Evolutionary conservation across 2,113 vertebrate species (phyloP).

Genomic region (Regulus satrapa): DNA sequence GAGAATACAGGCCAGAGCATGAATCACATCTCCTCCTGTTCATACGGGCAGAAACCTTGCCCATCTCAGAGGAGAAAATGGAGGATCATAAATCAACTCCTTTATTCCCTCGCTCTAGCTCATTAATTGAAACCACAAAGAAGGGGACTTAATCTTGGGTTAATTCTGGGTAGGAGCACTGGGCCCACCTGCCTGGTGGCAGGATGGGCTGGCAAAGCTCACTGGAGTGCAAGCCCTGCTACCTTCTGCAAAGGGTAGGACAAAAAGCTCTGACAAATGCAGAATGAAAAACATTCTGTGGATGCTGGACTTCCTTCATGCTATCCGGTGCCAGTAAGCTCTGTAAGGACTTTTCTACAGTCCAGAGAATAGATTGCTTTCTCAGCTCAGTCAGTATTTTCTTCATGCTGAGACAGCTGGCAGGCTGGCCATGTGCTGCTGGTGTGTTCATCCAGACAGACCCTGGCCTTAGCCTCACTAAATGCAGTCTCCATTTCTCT

Average conservation of each 20-base stretch:
- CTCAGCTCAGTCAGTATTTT: neutral
- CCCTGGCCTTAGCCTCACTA: neutral
- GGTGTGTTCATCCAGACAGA: neutral
- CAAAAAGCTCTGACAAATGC: neutral
- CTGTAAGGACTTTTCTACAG: neutral
- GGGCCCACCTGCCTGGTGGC: neutral
- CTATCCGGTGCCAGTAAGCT: neutral
- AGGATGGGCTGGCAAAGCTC: neutral
- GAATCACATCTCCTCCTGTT: neutral
- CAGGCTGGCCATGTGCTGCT: neutral
- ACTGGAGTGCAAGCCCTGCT: neutral
- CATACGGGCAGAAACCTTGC: slow-evolving; percentile 7
- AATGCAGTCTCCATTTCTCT: neutral
- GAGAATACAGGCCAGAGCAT: neutral
- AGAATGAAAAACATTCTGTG: neutral
- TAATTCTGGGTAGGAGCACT: neutral
- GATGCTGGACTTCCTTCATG: neutral
- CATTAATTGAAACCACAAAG: neutral
- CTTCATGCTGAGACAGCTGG: neutral
- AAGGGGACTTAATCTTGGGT: neutral
- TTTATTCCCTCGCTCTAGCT: neutral
- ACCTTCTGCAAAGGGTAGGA: neutral
- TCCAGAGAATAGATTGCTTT: neutral
- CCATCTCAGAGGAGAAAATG: slow-evolving; percentile 21
- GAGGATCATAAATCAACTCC: neutral